Base-by-base conservation (phyloP, 2,797 vertebrate species). In the Enteromius trimaculatus region DNA sequence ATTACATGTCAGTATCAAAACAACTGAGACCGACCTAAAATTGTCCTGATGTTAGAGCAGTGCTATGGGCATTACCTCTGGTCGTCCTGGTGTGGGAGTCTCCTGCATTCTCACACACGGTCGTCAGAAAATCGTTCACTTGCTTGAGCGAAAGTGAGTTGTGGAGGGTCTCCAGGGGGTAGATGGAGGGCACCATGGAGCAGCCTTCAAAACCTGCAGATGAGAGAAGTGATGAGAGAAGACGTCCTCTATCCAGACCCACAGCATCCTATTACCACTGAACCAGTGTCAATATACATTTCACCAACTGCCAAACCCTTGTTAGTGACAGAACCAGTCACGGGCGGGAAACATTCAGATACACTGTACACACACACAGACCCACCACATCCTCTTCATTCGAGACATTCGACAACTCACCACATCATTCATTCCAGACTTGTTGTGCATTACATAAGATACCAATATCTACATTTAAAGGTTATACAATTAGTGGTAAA, bases 171-270 rank as follows among this genome's bases (percentile, higher is more conserved):
- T 99, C 98, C 93, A 99, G 91, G 0, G 98, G 98, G 80, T 98
- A 97, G 90, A 99, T 98, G 84, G 97, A 99, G 86, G 98, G 98
- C 89, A 99, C 98, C 98, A 99, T 99, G 90, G 97, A 98, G 91
- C 97, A 99, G 89, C 98, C 98, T 93, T 99, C 98, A 81, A 99
- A 99, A 86, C 98, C 98, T 99, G 93, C 85, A 85, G 86, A 78
- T 37, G 42, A 83, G 37, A 81, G 66, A 55, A 71, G 51, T 79
- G 64, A 86, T 76, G 47, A 76, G 74, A 81, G 29, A 55, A 83
- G 14, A 83, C 44, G 47, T 60, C 55, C 44, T 74, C 68, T 47
- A 81, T 77, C 64, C 79, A 80, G 68, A 81, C 23, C 84, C 70
- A 31, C 44, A 37, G 37, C 47, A 71, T 14, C 23, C 44, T 58